Evolutionary conservation across 2,113 vertebrate species (phyloP).

Genomic region (Larimichthys polyactis): DNA sequence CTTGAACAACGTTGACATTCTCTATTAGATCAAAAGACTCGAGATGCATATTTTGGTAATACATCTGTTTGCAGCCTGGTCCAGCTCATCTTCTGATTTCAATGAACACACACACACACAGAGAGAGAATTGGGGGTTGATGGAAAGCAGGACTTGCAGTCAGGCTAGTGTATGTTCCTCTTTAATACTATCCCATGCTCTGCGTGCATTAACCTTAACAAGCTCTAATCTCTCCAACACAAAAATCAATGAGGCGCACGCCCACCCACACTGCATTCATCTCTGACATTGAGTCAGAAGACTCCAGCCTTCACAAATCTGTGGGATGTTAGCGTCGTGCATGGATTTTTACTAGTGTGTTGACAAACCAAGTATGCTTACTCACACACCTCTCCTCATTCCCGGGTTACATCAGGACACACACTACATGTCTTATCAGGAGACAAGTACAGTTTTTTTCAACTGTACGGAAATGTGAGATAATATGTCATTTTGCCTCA

Average conservation of each 20-base stretch:
- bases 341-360: constrained; percentile 73
- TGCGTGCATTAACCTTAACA: constrained; percentile 59
- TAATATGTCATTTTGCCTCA: constrained; percentile 21
- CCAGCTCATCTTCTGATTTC: constrained; percentile 44
- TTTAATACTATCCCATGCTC: constrained; percentile 66
- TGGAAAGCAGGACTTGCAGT: constrained; percentile 29
- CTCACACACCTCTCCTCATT: constrained; percentile 36
- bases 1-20: constrained; percentile 11
- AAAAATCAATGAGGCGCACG: constrained; percentile 75
- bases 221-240: constrained; percentile 75
- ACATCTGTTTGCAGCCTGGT: constrained; percentile 39
- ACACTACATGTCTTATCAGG: constrained; percentile 46
- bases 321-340: constrained; percentile 65
- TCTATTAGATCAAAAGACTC: constrained; percentile 37
- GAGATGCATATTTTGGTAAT: constrained; percentile 30
- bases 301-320: constrained; percentile 69
- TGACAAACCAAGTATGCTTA: constrained; percentile 44
- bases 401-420: constrained; percentile 46
- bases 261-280: constrained; percentile 69
- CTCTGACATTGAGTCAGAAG: constrained; percentile 51
- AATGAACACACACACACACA: not conserved
- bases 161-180: constrained; percentile 47
- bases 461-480: constrained; percentile 28
- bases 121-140: not conserved
- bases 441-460: constrained; percentile 31